phyloP scores from a whole-genome alignment of 2,797 vertebrate genomes.

The Euphonia xanthogaster region DNA sequence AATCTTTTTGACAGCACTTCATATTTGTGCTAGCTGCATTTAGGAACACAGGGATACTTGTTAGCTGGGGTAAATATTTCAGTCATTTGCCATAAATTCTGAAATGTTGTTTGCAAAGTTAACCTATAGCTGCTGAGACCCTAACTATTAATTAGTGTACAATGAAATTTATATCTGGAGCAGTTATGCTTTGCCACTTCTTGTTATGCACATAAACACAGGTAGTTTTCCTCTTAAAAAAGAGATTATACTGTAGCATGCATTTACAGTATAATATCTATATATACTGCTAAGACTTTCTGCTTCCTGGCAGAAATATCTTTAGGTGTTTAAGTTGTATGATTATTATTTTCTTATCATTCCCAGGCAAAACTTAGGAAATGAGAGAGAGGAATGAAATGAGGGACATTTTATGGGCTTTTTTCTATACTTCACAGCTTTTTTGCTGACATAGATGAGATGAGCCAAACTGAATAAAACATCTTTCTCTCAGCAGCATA shows the following conservation, averaged over 20 bases:
- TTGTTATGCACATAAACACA: neutral
- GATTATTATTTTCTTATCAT: neutral
- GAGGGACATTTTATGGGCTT: neutral
- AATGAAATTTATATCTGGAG: neutral
- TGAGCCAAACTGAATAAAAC: neutral
- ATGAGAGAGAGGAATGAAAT: neutral
- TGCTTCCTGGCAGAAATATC: neutral
- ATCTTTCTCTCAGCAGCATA: neutral
- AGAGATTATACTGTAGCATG: neutral
- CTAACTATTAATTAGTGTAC: neutral
- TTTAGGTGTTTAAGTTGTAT: neutral
- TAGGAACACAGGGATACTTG: neutral
- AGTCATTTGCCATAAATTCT: neutral
- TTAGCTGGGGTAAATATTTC: neutral
- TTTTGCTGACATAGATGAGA: neutral
- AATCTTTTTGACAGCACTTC: neutral
- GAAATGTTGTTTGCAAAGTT: neutral
- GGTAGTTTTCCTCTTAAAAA: neutral
- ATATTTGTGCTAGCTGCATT: neutral
- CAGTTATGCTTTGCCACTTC: neutral
- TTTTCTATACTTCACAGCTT: neutral
- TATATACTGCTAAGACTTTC: neutral
- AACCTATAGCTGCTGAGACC: neutral
- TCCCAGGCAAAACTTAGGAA: neutral
- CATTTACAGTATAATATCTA: neutral